A percentile compares a stretch with the other conserved stretches of the same genome.
These are phyloP conservation scores for Somateria mollissima DNA, from an alignment of 2,797 vertebrate genomes.

Conservation along the genomic window DNA sequence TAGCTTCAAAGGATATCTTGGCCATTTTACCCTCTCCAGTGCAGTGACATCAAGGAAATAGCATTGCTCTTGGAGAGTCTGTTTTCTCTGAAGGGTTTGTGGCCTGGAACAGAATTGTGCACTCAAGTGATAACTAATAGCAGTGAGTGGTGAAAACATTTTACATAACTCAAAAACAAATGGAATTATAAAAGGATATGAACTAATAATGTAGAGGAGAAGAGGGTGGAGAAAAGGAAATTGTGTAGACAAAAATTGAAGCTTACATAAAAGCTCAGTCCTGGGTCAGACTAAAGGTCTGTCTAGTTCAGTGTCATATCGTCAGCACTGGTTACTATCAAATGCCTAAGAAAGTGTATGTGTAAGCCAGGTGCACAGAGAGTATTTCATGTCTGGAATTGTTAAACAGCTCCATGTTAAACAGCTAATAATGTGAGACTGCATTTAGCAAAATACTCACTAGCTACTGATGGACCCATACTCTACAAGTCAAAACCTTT, in stretches of 20 bases:
- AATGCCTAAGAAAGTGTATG: not conserved
- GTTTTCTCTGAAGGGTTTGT: not conserved
- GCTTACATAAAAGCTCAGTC: not conserved
- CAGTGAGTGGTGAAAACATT: constrained; percentile 8
- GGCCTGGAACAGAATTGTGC: not conserved
- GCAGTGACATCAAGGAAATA: constrained; percentile 46
- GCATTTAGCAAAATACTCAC: not conserved
- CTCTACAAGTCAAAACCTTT: not conserved
- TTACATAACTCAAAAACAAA: constrained; percentile 17
- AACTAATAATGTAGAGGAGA: not conserved
- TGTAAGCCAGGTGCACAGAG: not conserved
- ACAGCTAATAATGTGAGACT: not conserved
- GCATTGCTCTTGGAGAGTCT: not conserved
- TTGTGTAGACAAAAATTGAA: not conserved
- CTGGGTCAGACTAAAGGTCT: not conserved
- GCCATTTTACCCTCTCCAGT: not conserved
- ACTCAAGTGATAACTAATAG: not conserved
- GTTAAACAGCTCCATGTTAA: not conserved
- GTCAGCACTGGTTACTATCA: not conserved
- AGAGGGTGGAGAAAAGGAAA: not conserved
- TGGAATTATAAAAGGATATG: not conserved
- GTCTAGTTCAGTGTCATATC: not conserved
- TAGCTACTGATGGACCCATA: not conserved
- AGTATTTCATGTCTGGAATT: not conserved
- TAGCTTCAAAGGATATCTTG: not conserved